These are phyloP conservation scores for Vultur gryphus DNA, from an alignment of 2,797 vertebrate species.

Conservation along the genomic window DNA sequence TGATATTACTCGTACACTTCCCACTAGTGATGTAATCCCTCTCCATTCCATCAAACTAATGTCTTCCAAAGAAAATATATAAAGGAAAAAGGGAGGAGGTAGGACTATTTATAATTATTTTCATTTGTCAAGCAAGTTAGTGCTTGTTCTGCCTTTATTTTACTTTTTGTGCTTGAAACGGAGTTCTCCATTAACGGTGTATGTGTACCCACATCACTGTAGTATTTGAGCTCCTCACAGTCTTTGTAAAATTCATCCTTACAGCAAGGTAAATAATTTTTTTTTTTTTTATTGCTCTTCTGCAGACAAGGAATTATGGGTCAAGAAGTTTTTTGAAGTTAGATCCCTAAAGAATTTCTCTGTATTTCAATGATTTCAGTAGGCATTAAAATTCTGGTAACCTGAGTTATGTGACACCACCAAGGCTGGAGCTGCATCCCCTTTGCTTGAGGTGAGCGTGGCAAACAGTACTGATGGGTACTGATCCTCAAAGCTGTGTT, in stretches of 20 bases:
- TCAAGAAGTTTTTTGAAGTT: not conserved
- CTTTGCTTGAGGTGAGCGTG: not conserved
- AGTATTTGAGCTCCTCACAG: not conserved
- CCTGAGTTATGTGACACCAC: not conserved
- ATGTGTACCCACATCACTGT: not conserved
- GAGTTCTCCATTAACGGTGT: not conserved
- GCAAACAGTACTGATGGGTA: too few relatives aligned
- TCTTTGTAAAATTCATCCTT: not conserved
- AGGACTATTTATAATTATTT: slow-evolving; percentile 22
- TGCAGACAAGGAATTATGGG: not conserved
- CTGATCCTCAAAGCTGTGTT: not conserved
- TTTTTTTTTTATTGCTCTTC: not conserved
- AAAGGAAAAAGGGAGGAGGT: slow-evolving; percentile 28
- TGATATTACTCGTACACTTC: not conserved
- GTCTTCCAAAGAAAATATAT: slow-evolving; percentile 18
- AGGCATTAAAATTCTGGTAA: not conserved
- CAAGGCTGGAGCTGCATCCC: not conserved
- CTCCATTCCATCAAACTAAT: slow-evolving; percentile 23
- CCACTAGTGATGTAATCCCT: not conserved
- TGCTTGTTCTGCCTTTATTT: not conserved
- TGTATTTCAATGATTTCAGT: not conserved
- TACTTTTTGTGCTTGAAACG: not conserved
- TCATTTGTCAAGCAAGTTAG: slow-evolving; percentile 13
- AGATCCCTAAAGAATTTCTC: not conserved
- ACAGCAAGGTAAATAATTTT: not conserved